These are phyloP conservation scores for Tipula lateralis DNA, from an alignment of 2,888 invertebrate species.

Conservation along the genomic window DNA sequence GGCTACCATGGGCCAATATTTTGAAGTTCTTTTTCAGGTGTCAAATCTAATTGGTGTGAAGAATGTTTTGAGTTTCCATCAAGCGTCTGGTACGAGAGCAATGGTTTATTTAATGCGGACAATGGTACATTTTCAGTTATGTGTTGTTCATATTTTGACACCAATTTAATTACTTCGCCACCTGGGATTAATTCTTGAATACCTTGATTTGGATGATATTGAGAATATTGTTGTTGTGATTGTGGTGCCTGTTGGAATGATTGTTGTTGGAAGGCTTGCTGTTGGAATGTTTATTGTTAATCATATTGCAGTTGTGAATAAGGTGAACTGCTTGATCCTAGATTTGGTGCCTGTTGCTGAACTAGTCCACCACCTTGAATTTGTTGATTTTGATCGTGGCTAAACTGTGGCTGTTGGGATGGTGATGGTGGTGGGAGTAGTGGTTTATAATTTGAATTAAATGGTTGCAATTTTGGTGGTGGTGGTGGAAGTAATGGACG, in stretches of 20 bases:
- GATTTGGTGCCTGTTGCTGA: constrained; percentile 42
- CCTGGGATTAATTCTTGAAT: constrained; percentile 54
- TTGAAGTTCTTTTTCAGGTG: constrained; percentile 28
- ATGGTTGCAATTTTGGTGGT: constrained; percentile 49
- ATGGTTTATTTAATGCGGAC: constrained; percentile 37
- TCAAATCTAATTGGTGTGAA: background rate
- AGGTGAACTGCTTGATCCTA: constrained; percentile 38
- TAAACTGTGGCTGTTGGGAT: constrained; percentile 32
- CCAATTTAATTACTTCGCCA: constrained; percentile 69
- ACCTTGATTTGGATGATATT: constrained; percentile 34
- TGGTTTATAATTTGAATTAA: constrained; percentile 49
- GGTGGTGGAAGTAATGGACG: constrained; percentile 40
- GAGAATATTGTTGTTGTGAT: constrained; percentile 36
- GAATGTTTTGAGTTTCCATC: constrained; percentile 30
- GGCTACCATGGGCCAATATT: constrained; percentile 31
- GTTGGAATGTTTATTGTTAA: constrained; percentile 47
- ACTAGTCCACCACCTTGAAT: constrained; percentile 34
- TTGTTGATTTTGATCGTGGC: constrained; percentile 40
- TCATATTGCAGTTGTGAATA: constrained; percentile 41
- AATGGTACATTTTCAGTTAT: constrained; percentile 55
- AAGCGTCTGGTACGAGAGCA: constrained; percentile 32
- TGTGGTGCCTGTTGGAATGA: constrained; percentile 46
- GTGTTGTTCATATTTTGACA: constrained; percentile 76
- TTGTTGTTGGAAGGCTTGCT: constrained; percentile 42
- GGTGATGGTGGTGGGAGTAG: constrained; percentile 37